Percentiles rank a stretch among this genome's conserved stretches.
Conservation (phyloP, 2,113 vertebrate species). For the Stegostoma tigrinum region DNA sequence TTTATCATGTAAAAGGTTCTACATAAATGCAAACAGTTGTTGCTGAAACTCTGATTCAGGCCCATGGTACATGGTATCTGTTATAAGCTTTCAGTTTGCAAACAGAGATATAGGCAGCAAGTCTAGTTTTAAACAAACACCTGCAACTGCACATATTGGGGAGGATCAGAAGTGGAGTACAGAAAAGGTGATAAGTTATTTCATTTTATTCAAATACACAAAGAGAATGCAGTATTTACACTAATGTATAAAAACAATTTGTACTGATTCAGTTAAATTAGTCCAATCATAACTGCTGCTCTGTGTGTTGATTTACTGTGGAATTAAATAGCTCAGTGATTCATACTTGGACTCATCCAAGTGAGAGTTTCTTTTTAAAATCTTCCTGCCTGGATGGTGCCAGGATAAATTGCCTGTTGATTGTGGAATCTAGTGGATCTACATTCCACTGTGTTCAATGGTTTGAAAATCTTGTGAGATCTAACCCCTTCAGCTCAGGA, state of each 20-base stretch:
- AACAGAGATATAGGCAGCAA: not conserved
- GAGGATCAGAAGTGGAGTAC: not conserved
- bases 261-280: not conserved
- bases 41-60: not conserved
- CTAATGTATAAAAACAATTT: not conserved
- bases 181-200: not conserved
- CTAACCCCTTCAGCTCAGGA: not conserved
- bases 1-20: not conserved
- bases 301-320: too few species aligned
- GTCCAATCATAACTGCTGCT: not conserved
- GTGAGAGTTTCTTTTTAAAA: not conserved
- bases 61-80: not conserved
- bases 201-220: not conserved
- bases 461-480: not conserved
- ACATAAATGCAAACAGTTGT: not conserved
- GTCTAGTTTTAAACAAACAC: not conserved
- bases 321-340: not conserved
- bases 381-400: not conserved
- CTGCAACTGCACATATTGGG: not conserved
- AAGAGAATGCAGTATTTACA: not conserved
- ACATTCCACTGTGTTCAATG: not conserved
- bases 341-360: not conserved
- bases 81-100: not conserved
- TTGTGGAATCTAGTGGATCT: not conserved
- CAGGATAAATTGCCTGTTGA: not conserved